These are phyloP conservation scores for Meleagris gallopavo DNA, from an alignment of 2,113 vertebrate species.

Conservation along the genomic window DNA sequence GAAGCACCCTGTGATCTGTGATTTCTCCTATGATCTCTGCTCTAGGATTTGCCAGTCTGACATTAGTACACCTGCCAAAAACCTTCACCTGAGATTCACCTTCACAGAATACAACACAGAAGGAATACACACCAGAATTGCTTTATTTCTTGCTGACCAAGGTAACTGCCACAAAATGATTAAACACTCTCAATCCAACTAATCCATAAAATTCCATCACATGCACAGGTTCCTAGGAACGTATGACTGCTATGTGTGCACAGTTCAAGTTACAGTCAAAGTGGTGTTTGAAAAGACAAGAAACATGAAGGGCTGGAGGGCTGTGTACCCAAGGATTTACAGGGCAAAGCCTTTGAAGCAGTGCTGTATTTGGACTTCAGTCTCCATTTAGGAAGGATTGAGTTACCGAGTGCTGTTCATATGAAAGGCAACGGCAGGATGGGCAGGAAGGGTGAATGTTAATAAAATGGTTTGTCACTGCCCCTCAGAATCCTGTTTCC, in stretches of 20 bases:
- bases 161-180: neutral
- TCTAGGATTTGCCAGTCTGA: neutral
- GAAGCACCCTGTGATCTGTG: neutral
- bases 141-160: constrained; percentile 21
- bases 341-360: neutral
- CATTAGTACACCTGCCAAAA: neutral
- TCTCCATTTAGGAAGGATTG: neutral
- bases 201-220: neutral
- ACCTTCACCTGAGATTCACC: neutral
- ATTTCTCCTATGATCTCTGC: neutral
- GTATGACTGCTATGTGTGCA: rapidly evolving
- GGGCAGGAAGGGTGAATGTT: neutral
- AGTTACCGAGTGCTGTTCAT: neutral
- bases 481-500: neutral
- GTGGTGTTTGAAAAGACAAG: neutral
- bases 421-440: neutral
- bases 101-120: neutral
- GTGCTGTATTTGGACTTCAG: neutral
- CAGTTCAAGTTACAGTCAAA: neutral
- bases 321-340: neutral
- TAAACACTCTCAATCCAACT: neutral
- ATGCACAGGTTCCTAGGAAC: neutral
- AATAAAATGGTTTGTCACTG: neutral
- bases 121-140: neutral
- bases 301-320: neutral